Evolutionary conservation across 2,113 vertebrate species (phyloP).

Genomic region (Formicarius rufipectus): DNA sequence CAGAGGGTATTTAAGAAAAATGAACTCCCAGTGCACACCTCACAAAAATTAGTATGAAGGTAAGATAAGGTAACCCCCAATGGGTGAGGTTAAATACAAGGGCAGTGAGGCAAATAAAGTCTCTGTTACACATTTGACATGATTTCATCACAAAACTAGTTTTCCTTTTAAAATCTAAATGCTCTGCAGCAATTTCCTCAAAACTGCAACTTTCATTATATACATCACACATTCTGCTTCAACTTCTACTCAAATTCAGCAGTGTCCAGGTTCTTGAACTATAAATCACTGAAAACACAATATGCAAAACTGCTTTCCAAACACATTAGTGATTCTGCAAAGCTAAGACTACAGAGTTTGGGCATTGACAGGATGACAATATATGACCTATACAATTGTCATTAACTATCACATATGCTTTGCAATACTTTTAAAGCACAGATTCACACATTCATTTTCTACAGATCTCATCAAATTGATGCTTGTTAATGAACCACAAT

Average conservation of each 20-base stretch:
- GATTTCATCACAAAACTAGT: neutral
- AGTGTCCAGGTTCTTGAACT: neutral
- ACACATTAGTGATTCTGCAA: neutral
- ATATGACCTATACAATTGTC: neutral
- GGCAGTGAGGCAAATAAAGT: neutral
- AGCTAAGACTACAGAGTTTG: neutral
- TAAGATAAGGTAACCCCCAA: slow-evolving; percentile 15
- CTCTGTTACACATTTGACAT: neutral
- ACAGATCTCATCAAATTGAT: neutral
- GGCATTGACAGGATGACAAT: neutral
- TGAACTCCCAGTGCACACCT: neutral
- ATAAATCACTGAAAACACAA: neutral
- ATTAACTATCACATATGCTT: neutral
- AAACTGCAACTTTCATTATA: neutral
- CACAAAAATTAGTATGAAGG: neutral
- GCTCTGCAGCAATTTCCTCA: neutral
- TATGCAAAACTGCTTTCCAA: neutral
- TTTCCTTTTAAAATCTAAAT: neutral
- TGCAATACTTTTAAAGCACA: neutral
- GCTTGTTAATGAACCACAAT: neutral
- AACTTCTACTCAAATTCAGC: neutral
- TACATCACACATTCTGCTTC: neutral
- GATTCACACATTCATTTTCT: neutral
- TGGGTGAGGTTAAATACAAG: neutral
- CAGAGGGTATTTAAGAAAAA: neutral